These are phyloP conservation scores for Drosophila willistoni DNA, from an alignment of 1,140 invertebrate genomes.

Conservation along the genomic window DNA sequence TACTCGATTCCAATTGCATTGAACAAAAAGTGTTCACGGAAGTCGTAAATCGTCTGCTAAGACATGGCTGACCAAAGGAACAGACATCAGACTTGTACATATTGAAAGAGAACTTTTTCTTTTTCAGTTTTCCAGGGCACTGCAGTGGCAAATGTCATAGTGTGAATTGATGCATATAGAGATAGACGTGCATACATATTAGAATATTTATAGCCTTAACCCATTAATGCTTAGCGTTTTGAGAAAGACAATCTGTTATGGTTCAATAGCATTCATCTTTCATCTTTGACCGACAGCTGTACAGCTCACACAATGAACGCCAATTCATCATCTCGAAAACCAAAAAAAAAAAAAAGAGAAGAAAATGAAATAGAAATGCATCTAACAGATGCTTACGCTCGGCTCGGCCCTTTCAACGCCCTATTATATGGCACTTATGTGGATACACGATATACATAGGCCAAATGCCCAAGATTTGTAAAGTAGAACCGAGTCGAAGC, in stretches of 20 bases:
- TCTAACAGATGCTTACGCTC: conserved; percentile 18
- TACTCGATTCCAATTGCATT: conserved; percentile 67
- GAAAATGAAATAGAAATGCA: conserved; percentile 8
- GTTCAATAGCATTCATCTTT: conserved; percentile 67
- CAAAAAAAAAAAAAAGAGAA: conserved; percentile 36
- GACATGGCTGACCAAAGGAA: conserved; percentile 41
- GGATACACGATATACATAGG: conserved; percentile 34
- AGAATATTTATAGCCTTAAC: conserved; percentile 45
- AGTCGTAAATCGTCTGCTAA: conserved; percentile 74
- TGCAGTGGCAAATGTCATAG: conserved; percentile 56
- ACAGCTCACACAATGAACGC: conserved; percentile 27
- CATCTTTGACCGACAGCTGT: conserved; percentile 68
- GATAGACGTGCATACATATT: conserved; percentile 11
- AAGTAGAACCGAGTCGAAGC: not conserved
- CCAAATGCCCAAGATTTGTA: conserved; percentile 34
- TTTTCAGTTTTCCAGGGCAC: not conserved
- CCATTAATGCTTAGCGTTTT: conserved; percentile 30
- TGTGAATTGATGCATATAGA: conserved; percentile 48
- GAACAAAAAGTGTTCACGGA: conserved; percentile 70
- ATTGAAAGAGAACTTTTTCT: conserved; percentile 15
- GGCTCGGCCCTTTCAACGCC: conserved; percentile 56
- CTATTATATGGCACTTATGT: conserved; percentile 63
- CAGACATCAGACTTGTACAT: conserved; percentile 4
- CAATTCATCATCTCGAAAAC: conserved; percentile 64
- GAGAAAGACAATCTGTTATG: conserved; percentile 44